Conservation (phyloP, 2,113 vertebrate genomes). For the Odocoileus virginianus region DNA sequence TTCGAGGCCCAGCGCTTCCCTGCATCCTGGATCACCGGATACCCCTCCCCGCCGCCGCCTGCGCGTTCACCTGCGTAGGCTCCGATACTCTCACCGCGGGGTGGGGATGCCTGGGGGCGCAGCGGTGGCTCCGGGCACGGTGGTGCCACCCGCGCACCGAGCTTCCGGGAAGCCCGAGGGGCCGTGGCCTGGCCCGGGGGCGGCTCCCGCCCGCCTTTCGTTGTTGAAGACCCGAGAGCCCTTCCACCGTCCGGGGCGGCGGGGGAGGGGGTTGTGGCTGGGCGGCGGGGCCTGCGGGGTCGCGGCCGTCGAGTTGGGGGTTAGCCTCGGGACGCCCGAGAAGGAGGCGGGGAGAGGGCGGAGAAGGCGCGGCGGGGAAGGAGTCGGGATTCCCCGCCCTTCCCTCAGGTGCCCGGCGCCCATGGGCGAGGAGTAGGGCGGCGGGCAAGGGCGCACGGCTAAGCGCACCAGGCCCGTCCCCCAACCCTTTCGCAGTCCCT, state of each 20-base stretch:
- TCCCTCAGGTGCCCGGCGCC: conserved; percentile 24
- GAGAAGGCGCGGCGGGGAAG: conserved; percentile 22
- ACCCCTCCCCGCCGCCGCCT: background rate
- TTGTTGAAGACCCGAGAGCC: background rate
- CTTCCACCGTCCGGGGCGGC: background rate
- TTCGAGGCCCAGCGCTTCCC: background rate
- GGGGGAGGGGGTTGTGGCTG: background rate
- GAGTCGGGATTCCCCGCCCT: conserved; percentile 26
- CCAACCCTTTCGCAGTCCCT: background rate
- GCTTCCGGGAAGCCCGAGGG: conserved; percentile 21
- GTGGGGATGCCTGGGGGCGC: background rate
- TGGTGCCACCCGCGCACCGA: background rate
- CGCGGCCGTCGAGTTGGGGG: background rate
- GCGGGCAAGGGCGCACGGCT: background rate
- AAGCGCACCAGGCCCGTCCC: background rate
- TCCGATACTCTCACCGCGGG: background rate
- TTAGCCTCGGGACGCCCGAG: background rate
- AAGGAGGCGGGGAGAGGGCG: conserved; percentile 38
- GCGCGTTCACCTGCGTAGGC: background rate
- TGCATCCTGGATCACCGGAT: background rate
- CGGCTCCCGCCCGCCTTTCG: background rate
- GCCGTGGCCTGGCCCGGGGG: background rate
- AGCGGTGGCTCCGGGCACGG: background rate
- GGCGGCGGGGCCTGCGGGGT: background rate
- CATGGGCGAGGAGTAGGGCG: background rate